Percentiles rank a stretch among this genome's conserved stretches.
Evolutionary conservation across 2,888 invertebrate genomes (phyloP).

Genomic region (Papilio demoleus): DNA sequence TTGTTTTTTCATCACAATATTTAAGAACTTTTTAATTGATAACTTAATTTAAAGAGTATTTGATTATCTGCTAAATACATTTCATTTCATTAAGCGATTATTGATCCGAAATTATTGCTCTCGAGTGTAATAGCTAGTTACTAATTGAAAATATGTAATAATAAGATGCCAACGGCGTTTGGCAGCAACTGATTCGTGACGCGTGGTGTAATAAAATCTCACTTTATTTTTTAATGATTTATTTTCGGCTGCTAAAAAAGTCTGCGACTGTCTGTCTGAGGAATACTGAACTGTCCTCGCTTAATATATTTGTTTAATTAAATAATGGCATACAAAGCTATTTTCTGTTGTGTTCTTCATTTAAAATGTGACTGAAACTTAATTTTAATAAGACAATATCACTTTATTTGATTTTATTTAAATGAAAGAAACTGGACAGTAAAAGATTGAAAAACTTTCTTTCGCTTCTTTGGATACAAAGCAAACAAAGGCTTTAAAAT

Average conservation of each 20-base stretch:
- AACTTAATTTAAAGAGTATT: no score
- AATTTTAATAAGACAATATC: neutral
- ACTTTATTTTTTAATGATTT: neutral
- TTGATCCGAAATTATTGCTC: no score
- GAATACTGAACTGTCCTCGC: neutral
- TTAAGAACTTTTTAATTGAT: no score
- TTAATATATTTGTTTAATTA: neutral
- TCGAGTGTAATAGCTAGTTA: neutral
- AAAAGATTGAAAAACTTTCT: conserved; percentile 6
- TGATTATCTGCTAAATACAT: no score
- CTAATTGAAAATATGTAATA: neutral
- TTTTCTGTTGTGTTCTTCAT: neutral
- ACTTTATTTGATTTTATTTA: neutral
- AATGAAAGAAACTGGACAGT: no score
- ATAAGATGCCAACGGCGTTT: neutral
- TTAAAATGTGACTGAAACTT: neutral
- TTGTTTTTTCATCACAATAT: no score
- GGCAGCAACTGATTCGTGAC: neutral
- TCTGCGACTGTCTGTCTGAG: neutral
- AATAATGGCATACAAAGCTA: neutral
- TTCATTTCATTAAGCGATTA: no score
- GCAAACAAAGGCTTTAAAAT: conserved; percentile 17
- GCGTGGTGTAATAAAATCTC: neutral
- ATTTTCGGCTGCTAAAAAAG: neutral
- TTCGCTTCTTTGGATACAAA: conserved; percentile 17